Evolutionary conservation across 2,888 invertebrate species (phyloP).

Genomic region (Trichogramma dendrolimi): DNA sequence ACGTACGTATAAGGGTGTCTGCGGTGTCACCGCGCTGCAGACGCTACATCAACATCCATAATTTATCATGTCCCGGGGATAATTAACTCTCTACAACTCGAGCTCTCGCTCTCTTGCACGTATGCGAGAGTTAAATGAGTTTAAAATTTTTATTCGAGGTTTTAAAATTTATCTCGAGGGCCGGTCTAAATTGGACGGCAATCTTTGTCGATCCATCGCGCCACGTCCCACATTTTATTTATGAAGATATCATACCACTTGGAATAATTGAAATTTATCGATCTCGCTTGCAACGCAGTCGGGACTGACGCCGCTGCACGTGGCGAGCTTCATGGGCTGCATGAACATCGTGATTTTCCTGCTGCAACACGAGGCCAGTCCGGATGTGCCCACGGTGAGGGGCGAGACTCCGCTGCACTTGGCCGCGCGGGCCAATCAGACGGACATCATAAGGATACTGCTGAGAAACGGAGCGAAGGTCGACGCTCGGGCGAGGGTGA

Average conservation of each 20-base stretch:
- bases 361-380: constrained; percentile 87
- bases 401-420: constrained; percentile 96
- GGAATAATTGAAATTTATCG: not conserved
- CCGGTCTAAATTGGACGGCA: too few species aligned
- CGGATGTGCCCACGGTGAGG: constrained; percentile 90
- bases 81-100: not conserved
- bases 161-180: too few species aligned
- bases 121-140: not conserved
- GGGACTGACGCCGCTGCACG: constrained; percentile 94
- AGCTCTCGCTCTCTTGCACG: not conserved
- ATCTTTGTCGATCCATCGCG: too few species aligned
- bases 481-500: constrained; percentile 64
- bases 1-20: too few species aligned
- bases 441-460: constrained; percentile 92
- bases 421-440: constrained; percentile 95
- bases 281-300: constrained; percentile 53
- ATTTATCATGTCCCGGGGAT: too few species aligned
- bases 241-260: not conserved
- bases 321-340: constrained; percentile 98
- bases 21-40: too few species aligned
- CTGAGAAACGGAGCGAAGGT: constrained; percentile 89
- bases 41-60: too few species aligned
- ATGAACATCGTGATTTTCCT: constrained; percentile 98
- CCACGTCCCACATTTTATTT: not conserved
- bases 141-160: too few species aligned